Conservation (phyloP, 2,888 invertebrate species). For the Meliscaeva auricollis region DNA sequence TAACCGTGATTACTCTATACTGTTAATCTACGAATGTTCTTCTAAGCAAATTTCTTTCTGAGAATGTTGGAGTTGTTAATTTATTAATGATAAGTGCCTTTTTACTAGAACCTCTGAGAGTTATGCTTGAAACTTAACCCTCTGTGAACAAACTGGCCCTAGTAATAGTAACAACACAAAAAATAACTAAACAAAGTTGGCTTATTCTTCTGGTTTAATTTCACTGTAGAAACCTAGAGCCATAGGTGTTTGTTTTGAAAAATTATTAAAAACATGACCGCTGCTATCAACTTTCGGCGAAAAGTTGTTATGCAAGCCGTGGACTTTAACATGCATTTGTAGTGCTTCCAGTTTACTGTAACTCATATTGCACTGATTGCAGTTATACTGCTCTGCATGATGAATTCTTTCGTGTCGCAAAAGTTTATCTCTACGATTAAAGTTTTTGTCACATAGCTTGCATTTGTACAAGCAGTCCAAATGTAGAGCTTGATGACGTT, state of each 20-base stretch:
- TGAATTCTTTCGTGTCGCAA: conserved; percentile 88
- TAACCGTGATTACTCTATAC: too few relatives aligned
- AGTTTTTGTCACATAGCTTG: conserved; percentile 88
- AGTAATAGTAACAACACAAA: too few relatives aligned
- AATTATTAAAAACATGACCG: conserved; percentile 12
- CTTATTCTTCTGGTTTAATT: conserved; percentile 81
- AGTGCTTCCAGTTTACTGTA: conserved; percentile 81
- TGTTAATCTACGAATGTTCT: too few relatives aligned
- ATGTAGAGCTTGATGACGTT: conserved; percentile 88
- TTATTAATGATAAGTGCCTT: too few relatives aligned
- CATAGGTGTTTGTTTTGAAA: conserved; percentile 79
- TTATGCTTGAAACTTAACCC: too few relatives aligned
- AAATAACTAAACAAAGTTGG: too few relatives aligned
- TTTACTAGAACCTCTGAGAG: too few relatives aligned
- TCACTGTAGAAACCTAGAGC: conserved; percentile 83
- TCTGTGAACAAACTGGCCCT: too few relatives aligned
- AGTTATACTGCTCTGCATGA: conserved; percentile 87
- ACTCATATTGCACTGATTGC: conserved; percentile 85
- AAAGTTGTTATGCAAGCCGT: conserved; percentile 81
- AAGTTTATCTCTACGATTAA: conserved; percentile 88
- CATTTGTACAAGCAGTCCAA: conserved; percentile 89
- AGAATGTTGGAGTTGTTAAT: too few relatives aligned
- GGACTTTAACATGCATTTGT: conserved; percentile 82
- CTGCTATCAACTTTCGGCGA: conserved; percentile 67
- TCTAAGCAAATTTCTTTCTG: too few relatives aligned